A percentile compares a stretch with the other conserved stretches of the same genome.
These are phyloP conservation scores for Axinella damicornis DNA, from an alignment of 37 sponge, comb jelly and placozoan genomes.

Conservation along the genomic window DNA sequence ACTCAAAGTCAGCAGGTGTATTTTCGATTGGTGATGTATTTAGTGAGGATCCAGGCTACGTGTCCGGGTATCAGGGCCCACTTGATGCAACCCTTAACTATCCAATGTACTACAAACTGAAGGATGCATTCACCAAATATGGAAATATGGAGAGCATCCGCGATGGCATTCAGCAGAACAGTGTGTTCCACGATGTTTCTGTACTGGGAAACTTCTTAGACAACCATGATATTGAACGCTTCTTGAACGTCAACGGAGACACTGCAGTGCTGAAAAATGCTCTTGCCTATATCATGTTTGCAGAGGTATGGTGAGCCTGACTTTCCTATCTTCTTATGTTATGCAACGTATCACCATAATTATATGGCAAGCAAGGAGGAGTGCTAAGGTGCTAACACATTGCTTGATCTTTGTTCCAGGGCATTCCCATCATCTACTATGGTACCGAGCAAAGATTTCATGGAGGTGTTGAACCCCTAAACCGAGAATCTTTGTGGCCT, in stretches of 20 bases:
- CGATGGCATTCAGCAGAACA: conserved; percentile 56
- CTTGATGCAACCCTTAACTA: conserved; percentile 76
- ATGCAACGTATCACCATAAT: too few relatives aligned
- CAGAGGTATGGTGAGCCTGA: conserved; percentile 73
- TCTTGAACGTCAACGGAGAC: conserved; percentile 62
- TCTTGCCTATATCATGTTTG: conserved; percentile 76
- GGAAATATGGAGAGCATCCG: conserved; percentile 71
- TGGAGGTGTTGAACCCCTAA: conserved; percentile 62
- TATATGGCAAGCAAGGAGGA: neutral
- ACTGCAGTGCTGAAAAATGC: conserved; percentile 58
- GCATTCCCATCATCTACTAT: conserved; percentile 89
- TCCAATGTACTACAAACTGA: conserved; percentile 81
- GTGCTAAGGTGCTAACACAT: neutral
- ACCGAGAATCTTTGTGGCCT: conserved; percentile 77
- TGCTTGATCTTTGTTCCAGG: conserved; percentile 34
- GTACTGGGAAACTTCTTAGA: conserved; percentile 83
- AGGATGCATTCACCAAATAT: conserved; percentile 52
- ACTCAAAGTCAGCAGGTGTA: conserved; percentile 61
- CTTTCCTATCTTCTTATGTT: too few relatives aligned
- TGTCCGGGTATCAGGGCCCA: conserved; percentile 66
- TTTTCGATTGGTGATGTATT: conserved; percentile 80
- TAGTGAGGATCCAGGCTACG: conserved; percentile 69
- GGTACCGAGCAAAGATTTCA: conserved; percentile 83
- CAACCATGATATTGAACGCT: conserved; percentile 82
- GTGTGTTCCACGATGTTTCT: conserved; percentile 57